Base-by-base conservation (phyloP, 2,113 vertebrate genomes). In the Tachysurus vachellii region DNA sequence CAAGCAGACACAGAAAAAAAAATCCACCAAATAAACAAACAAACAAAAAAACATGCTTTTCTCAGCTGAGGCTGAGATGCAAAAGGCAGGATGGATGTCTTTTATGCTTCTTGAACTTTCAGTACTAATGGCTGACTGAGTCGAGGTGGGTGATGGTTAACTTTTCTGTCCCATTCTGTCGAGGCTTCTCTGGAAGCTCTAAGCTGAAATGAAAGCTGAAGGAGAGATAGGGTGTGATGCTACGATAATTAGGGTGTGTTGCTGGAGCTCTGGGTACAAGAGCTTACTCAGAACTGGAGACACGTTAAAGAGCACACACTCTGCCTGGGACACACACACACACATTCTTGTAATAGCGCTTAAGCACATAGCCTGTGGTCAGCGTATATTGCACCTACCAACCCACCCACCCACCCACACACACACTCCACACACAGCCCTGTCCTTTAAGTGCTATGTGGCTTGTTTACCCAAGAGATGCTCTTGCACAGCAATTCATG, bases 241-340 rank as follows among this genome's bases (percentile, higher is more conserved):
- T 90, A 90, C 87, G 91, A 92, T 94, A 94, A 95, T 94, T 94
- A 93, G 91, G 89, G 91, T 93, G 91, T 93, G 44, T 89, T 87
- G 85, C 88, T 79, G 85, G 89, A 85, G 89, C 88, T 89, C 66
- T 85, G 87, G 87, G 92, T 92, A 93, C 90, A 87, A 88, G 76
- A 85, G 91, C 93, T 94, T 93, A 93, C 88, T 93, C 92, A 93
- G 94, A 93, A 92, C 71, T 16, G 88, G 87, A 84, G 61, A 61
- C 59, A 88, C 92, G 92, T 92, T 91, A 91, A 91, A 89, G 83
- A 81, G 86, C 57, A n/a, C 36, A 71, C 61, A 83, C 31, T 59
- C 79, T 61, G 2, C 42, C 28, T 11, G 56, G 59, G 17, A 80
- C 83, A 88, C 87, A 44, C 84, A 59, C 61, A 77, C 71, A 70